Evolutionary conservation across 1,140 invertebrate species (phyloP).

Genomic region (Drosophila tani): DNA sequence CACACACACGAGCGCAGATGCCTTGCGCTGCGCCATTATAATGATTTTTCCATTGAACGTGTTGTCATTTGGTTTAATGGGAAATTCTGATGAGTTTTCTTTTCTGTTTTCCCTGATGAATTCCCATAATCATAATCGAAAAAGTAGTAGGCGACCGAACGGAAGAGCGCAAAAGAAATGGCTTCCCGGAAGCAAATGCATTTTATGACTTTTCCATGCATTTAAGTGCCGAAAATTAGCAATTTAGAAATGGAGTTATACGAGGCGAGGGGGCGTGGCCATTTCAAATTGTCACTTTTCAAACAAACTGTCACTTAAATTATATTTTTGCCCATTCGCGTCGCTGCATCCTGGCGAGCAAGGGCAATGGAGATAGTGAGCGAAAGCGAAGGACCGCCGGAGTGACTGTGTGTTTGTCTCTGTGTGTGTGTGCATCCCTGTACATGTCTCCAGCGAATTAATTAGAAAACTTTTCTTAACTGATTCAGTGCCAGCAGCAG

Average conservation of each 20-base stretch:
- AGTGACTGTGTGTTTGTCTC: not conserved
- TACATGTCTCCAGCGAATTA: constrained; percentile 72
- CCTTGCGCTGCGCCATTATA: constrained; percentile 43
- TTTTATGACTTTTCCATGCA: constrained; percentile 70
- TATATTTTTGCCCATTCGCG: constrained; percentile 67
- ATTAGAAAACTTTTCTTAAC: constrained; percentile 83
- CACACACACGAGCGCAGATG: constrained; percentile 1
- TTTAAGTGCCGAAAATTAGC: constrained; percentile 63
- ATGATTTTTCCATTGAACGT: constrained; percentile 69
- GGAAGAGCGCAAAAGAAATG: constrained; percentile 9
- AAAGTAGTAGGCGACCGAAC: constrained; percentile 8
- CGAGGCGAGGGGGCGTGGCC: constrained; percentile 6
- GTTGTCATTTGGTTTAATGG: constrained; percentile 75
- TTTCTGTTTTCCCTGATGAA: constrained; percentile 40
- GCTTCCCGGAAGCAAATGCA: constrained; percentile 55
- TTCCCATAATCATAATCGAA: constrained; percentile 58
- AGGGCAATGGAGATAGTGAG: constrained; percentile 14
- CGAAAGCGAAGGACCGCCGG: not conserved
- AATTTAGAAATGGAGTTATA: constrained; percentile 40
- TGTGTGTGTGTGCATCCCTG: constrained; percentile 24
- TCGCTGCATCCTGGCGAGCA: constrained; percentile 23
- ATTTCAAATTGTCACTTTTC: constrained; percentile 68
- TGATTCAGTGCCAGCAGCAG: constrained; percentile 73
- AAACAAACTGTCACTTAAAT: constrained; percentile 74
- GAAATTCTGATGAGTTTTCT: constrained; percentile 65